Evolutionary conservation across 2,888 invertebrate genomes (phyloP).

Genomic region (Stomorhina lunata): DNA sequence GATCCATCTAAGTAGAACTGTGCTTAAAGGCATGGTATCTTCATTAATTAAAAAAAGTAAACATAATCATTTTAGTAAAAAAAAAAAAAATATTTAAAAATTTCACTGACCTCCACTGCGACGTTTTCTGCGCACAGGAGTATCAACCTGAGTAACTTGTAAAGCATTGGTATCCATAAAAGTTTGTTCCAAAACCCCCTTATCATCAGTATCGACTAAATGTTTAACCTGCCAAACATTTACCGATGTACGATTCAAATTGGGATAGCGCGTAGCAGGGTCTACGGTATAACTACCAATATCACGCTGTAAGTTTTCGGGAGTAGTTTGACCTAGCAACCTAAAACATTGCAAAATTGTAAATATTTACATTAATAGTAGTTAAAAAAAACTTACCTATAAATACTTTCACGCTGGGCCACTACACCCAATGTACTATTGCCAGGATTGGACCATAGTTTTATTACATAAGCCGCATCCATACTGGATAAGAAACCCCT

Average conservation of each 20-base stretch:
- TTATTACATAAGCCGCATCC: conserved; percentile 97
- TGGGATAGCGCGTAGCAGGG: conserved; percentile 92
- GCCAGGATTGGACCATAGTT: conserved; percentile 88
- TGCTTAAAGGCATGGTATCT: conserved; percentile 77
- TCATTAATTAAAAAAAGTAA: too few relatives aligned
- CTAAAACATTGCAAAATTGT: conserved; percentile 66
- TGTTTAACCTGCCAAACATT: conserved; percentile 87
- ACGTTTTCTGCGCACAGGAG: conserved; percentile 79
- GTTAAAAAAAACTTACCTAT: conserved; percentile 82
- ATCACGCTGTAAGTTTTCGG: conserved; percentile 96
- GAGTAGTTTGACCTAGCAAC: conserved; percentile 94
- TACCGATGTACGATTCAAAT: conserved; percentile 88
- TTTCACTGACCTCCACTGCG: conserved; percentile 76
- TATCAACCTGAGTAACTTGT: conserved; percentile 85
- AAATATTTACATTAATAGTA: not conserved
- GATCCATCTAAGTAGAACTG: conserved; percentile 79
- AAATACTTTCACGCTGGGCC: conserved; percentile 97
- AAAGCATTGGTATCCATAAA: conserved; percentile 80
- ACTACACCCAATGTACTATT: conserved; percentile 86
- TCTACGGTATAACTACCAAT: conserved; percentile 92
- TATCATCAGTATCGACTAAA: conserved; percentile 87
- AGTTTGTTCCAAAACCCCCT: conserved; percentile 81
- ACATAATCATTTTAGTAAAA: not conserved
- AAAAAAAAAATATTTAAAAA: not conserved
- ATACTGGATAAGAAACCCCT: conserved; percentile 97